A percentile compares a stretch with the other conserved stretches of the same genome.
phyloP scores from a whole-genome alignment of 2,113 vertebrate species.

The Oryzias melastigma region DNA sequence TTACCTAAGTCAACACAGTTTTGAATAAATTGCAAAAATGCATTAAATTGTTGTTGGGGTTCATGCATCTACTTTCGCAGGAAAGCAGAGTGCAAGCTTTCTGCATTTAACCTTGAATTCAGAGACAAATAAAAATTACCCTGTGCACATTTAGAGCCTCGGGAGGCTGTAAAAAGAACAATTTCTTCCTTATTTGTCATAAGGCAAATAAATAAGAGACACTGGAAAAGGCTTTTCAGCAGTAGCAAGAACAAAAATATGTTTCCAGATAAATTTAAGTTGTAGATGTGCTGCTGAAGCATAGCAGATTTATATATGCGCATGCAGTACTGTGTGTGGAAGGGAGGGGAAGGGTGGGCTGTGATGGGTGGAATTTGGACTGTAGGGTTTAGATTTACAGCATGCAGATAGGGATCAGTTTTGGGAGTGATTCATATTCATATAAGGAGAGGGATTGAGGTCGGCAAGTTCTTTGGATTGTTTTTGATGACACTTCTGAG shows the following conservation, averaged over 20 bases:
- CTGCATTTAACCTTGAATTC: constrained; percentile 41
- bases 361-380: constrained; percentile 2
- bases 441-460: constrained; percentile 67
- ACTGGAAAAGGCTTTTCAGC: constrained; percentile 25
- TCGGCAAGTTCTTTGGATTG: constrained; percentile 65
- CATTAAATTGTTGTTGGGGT: constrained; percentile 24
- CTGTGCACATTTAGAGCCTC: constrained; percentile 14
- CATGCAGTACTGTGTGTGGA: constrained; percentile 28
- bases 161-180: constrained; percentile 21
- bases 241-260: constrained; percentile 14
- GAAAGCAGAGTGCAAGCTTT: constrained; percentile 18
- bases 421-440: constrained; percentile 71
- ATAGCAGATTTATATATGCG: constrained; percentile 57
- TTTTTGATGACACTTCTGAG: constrained; percentile 47
- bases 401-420: constrained; percentile 69
- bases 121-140: constrained; percentile 10
- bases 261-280: constrained; percentile 37
- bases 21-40: constrained; percentile 22
- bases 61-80: constrained; percentile 9
- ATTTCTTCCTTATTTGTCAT: constrained; percentile 10
- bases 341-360: constrained; percentile 15
- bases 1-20: constrained; percentile 13
- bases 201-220: constrained; percentile 6
- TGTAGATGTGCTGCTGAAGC: constrained; percentile 43
- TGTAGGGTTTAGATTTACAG: constrained; percentile 53